A percentile compares a stretch with the other conserved stretches of the same genome.
phyloP scores from a whole-genome alignment of 2,888 invertebrate species.

The Epinotia bilunana region DNA sequence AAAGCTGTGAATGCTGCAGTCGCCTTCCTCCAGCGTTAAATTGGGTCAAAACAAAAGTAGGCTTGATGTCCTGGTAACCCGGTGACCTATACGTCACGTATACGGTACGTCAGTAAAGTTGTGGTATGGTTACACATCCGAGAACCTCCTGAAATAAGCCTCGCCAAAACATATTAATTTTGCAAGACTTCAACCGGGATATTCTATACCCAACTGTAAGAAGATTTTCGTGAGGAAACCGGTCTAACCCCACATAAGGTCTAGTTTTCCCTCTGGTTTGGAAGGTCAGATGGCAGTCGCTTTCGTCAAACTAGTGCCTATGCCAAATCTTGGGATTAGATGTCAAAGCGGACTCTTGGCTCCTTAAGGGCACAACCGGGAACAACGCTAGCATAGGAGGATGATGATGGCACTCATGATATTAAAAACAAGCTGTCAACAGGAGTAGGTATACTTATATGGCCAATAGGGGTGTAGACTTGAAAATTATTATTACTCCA shows the following conservation, averaged over 20 bases:
- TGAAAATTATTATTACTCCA: too few species aligned
- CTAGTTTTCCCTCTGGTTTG: too few species aligned
- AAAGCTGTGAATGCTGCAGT: conserved; percentile 32
- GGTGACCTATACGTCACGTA: conserved; percentile 53
- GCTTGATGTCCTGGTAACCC: conserved; percentile 52
- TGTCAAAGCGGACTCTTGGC: too few species aligned
- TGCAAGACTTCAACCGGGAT: conserved; percentile 6
- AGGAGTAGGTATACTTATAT: not conserved
- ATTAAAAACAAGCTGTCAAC: not conserved
- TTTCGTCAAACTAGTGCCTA: too few species aligned
- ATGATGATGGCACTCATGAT: too few species aligned
- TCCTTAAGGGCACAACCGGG: too few species aligned
- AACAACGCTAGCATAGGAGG: too few species aligned
- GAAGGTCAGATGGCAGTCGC: too few species aligned
- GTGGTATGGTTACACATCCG: conserved; percentile 22
- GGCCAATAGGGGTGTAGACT: too few species aligned
- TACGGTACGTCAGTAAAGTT: conserved; percentile 25
- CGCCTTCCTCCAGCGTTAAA: conserved; percentile 44
- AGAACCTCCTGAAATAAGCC: conserved; percentile 17
- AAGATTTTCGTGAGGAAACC: not conserved
- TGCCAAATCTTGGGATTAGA: too few species aligned
- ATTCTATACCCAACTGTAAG: not conserved
- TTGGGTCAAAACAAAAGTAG: conserved; percentile 52
- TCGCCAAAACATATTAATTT: conserved; percentile 19
- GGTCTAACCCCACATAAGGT: too few species aligned